Percentiles rank a stretch among this genome's conserved stretches.
These are phyloP conservation scores for Terebella lapidaria DNA, from an alignment of 2,888 invertebrate genomes.

Conservation along the genomic window DNA sequence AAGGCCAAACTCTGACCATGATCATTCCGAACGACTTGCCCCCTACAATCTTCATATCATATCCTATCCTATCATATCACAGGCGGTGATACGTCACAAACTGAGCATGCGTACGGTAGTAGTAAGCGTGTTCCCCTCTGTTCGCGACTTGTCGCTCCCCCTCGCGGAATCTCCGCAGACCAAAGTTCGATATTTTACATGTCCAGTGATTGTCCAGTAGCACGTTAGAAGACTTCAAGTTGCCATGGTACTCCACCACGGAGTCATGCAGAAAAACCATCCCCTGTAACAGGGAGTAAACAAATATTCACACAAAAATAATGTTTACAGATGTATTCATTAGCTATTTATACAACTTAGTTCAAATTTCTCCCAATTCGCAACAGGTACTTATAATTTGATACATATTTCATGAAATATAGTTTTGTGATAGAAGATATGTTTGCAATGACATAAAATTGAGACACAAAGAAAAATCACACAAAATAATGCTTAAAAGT, in stretches of 20 bases:
- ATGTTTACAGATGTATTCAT: neutral
- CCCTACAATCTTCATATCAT: too few relatives aligned
- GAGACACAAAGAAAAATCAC: too few relatives aligned
- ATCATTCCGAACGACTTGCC: too few relatives aligned
- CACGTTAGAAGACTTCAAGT: constrained; percentile 35
- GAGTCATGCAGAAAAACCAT: constrained; percentile 37
- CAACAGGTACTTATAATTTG: too few relatives aligned
- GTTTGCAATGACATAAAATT: too few relatives aligned
- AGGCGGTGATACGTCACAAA: too few relatives aligned
- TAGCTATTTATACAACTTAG: neutral
- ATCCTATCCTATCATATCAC: too few relatives aligned
- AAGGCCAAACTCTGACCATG: too few relatives aligned
- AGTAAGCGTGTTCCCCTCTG: constrained; percentile 19
- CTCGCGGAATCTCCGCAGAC: constrained; percentile 34
- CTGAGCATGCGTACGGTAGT: constrained; percentile 19
- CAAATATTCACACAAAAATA: too few relatives aligned
- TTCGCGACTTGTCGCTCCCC: constrained; percentile 24
- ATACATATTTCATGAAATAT: too few relatives aligned
- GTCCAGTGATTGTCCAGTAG: constrained; percentile 41
- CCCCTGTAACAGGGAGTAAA: constrained; percentile 22
- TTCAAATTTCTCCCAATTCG: neutral
- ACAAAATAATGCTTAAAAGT: too few relatives aligned
- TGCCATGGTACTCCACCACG: constrained; percentile 32
- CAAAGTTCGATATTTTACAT: constrained; percentile 38
- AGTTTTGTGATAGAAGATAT: too few relatives aligned